phyloP scores from a whole-genome alignment of 2,888 invertebrate genomes.

The Pemphredon lugubris region DNA sequence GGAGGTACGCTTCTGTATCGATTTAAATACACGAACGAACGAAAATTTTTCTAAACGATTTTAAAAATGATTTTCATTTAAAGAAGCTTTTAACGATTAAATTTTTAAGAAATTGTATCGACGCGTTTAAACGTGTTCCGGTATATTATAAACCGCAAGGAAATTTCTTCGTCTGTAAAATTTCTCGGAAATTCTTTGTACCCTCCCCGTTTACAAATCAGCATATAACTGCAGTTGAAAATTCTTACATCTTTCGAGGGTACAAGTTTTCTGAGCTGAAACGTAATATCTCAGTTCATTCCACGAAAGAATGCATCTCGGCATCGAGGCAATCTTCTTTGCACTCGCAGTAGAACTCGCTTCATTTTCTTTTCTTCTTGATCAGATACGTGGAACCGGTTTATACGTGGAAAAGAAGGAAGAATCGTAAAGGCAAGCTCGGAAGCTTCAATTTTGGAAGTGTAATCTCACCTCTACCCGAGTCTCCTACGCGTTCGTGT shows the following conservation, averaged over 20 bases:
- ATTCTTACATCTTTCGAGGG: neutral
- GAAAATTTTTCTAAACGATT: no score
- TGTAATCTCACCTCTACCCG: constrained; percentile 38
- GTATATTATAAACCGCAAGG: no score
- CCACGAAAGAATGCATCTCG: constrained; percentile 25
- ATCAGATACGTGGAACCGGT: constrained; percentile 56
- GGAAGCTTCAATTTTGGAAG: constrained; percentile 54
- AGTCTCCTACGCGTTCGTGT: constrained; percentile 15
- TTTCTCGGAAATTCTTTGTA: no score
- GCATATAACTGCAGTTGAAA: no score
- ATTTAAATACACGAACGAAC: no score
- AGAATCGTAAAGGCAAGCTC: constrained; percentile 40
- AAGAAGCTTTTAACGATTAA: no score
- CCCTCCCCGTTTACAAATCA: neutral
- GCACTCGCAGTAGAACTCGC: constrained; percentile 20
- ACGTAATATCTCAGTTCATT: constrained; percentile 23
- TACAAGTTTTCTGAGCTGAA: constrained; percentile 23
- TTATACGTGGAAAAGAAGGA: constrained; percentile 52
- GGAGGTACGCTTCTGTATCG: no score
- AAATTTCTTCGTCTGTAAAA: no score
- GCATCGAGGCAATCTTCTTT: constrained; percentile 28
- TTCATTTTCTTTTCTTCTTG: constrained; percentile 41
- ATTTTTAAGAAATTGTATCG: no score
- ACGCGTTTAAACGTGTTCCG: no score
- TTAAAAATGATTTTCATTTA: no score